Evolutionary conservation across 2,888 invertebrate species (phyloP), one percentile per base, ranked within the genome.

Genomic region (Sceliomorpha sp.): DNA sequence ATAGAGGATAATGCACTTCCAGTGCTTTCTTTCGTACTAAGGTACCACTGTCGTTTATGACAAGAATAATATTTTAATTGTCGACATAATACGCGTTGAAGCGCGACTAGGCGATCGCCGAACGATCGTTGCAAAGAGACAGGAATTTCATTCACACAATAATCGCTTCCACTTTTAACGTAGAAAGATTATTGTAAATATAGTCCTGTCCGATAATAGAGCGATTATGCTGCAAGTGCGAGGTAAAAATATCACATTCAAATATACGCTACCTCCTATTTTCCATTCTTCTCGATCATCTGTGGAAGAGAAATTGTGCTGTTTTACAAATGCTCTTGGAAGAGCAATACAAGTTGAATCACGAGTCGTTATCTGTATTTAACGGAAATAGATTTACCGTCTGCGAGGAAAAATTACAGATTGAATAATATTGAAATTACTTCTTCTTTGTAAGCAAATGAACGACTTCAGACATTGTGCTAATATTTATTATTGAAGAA

Each of bases 1-100:
- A 86, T 86, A 86, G 70, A 78, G 75, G 67, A 51, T 70, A 68
- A 53, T 66, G 56, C 62, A 66, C 55, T 37, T 55, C 26, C 64
- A 56, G 10, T 56, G 77, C 79, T 82, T 78, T 81, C 77, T 76
- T 80, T 71, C 74, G 85, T 80, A 62, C 81, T 81, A 76, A 82
- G 83, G 60, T 76, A 81, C 80, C 78, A 72, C 58, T 74, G 76
- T 82, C 83, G 82, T 84, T 85, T 80, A 83, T 76, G 77, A 79
- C 74, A 31, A n/a, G 63, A 71, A 77, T 74, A 76, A 80, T 80
- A 73, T 83, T 83, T 83, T 85, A 86, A 86, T 86, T 75, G 77
- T 76, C 70, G 80, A 75, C 79, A 68, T 86, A 84, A 85, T 82
- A 77, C 47, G 44, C 81, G 74, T 8, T 75, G 74, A 68, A 84